Evolutionary conservation across 37 sponge, comb jelly and placozoan species (phyloP).

Genomic region (Ianthella basta): DNA sequence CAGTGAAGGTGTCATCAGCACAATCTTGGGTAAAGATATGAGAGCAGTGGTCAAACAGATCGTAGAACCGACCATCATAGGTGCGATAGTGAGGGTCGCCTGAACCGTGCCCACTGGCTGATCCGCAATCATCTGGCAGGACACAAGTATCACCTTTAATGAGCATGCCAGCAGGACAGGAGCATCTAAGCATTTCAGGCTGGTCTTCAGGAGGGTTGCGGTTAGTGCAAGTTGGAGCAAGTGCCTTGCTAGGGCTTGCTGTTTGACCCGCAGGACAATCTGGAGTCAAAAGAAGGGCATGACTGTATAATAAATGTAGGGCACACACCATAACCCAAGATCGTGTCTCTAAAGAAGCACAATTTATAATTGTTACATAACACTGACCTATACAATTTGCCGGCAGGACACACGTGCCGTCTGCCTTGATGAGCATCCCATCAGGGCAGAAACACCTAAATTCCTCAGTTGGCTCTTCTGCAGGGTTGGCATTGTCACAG

Average conservation of each 20-base stretch:
- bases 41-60: slow-evolving; percentile 33
- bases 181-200: background rate
- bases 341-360: background rate
- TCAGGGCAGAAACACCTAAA: background rate
- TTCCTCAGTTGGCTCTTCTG: background rate
- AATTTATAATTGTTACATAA: background rate
- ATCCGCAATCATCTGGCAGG: background rate
- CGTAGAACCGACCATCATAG: slow-evolving; percentile 15
- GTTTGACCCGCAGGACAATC: background rate
- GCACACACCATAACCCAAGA: background rate
- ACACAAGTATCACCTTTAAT: background rate
- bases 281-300: background rate
- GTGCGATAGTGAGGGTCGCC: slow-evolving; percentile 30
- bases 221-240: background rate
- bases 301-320: background rate
- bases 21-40: slow-evolving; percentile 14
- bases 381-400: background rate
- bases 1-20: background rate
- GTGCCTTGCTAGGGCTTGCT: background rate
- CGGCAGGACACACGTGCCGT: background rate
- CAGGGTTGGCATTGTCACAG: background rate
- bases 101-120: background rate
- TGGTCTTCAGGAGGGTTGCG: background rate
- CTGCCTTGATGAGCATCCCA: background rate
- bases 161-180: slow-evolving; percentile 9